phyloP scores from a whole-genome alignment of 1,140 invertebrate genomes.

The Orchesella cincta region DNA sequence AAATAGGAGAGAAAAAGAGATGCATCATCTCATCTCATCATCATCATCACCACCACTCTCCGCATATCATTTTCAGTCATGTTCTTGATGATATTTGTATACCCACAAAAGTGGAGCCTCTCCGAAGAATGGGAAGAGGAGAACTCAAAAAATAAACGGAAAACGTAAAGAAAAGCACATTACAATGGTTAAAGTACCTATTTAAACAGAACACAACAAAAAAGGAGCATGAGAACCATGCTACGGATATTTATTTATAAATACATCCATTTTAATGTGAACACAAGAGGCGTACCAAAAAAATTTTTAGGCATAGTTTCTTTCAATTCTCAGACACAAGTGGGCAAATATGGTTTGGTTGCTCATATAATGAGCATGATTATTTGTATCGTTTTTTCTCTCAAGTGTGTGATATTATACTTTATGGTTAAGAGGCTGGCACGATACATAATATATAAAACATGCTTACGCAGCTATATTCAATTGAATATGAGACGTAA shows the following conservation, averaged over 20 bases:
- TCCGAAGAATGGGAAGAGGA: not conserved
- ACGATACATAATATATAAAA: too few relatives aligned
- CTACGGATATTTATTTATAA: slow-evolving; percentile 21
- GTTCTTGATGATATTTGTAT: not conserved
- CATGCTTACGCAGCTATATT: too few relatives aligned
- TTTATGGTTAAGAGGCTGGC: too few relatives aligned
- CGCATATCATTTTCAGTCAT: not conserved
- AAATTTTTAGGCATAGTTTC: not conserved
- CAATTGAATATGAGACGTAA: too few relatives aligned
- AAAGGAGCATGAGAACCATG: not conserved
- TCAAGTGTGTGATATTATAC: too few relatives aligned
- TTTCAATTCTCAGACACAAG: not conserved
- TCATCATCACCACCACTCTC: not conserved
- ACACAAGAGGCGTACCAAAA: slow-evolving; percentile 1
- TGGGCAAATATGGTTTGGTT: not conserved
- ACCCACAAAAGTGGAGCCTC: not conserved
- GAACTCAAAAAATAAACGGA: not conserved
- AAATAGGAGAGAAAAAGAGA: not conserved
- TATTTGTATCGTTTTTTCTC: slow-evolving; percentile 12
- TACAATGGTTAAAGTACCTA: not conserved
- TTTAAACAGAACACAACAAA: not conserved
- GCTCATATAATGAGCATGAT: not conserved
- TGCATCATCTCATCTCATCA: not conserved
- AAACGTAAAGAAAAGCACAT: not conserved
- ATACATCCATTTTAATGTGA: too few relatives aligned